These are phyloP conservation scores for Pogona vitticeps DNA, from an alignment of 2,113 vertebrate genomes.

Conservation along the genomic window DNA sequence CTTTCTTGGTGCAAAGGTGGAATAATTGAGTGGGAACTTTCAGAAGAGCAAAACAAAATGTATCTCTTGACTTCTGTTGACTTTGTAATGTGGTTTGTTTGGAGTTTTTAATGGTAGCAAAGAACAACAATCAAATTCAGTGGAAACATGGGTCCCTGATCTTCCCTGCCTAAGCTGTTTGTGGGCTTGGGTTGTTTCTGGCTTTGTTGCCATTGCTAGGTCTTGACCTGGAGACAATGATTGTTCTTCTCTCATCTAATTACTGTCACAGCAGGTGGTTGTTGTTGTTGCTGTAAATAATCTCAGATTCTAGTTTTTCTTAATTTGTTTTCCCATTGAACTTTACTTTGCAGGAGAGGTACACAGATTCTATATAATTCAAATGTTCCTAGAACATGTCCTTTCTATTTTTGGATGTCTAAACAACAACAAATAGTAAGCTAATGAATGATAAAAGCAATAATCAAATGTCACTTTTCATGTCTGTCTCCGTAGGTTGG, in stretches of 20 bases:
- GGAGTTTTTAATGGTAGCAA: neutral
- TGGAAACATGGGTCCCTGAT: too few species aligned
- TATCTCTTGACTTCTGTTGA: neutral
- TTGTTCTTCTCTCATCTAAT: neutral
- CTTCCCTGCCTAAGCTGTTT: neutral
- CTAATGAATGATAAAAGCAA: slow-evolving; percentile 43
- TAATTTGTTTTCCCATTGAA: slow-evolving; percentile 28
- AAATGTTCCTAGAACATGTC: slow-evolving; percentile 47
- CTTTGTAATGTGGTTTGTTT: too few species aligned
- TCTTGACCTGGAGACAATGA: neutral
- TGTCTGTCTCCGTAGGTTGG: slow-evolving; percentile 73
- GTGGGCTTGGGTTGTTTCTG: neutral
- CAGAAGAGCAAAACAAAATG: neutral
- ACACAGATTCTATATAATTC: slow-evolving; percentile 52
- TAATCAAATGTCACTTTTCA: slow-evolving; percentile 29
- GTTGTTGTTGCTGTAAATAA: neutral
- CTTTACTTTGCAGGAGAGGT: slow-evolving; percentile 29
- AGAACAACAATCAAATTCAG: neutral
- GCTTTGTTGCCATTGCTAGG: neutral
- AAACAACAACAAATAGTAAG: slow-evolving; percentile 32
- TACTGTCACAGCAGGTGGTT: neutral
- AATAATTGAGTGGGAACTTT: neutral
- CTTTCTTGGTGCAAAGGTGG: neutral
- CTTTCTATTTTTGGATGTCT: neutral
- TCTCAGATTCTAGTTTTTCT: neutral